Evolutionary conservation across 2,888 invertebrate species (phyloP), one percentile per base, ranked within the genome.

Genomic region (Tipula lateralis): DNA sequence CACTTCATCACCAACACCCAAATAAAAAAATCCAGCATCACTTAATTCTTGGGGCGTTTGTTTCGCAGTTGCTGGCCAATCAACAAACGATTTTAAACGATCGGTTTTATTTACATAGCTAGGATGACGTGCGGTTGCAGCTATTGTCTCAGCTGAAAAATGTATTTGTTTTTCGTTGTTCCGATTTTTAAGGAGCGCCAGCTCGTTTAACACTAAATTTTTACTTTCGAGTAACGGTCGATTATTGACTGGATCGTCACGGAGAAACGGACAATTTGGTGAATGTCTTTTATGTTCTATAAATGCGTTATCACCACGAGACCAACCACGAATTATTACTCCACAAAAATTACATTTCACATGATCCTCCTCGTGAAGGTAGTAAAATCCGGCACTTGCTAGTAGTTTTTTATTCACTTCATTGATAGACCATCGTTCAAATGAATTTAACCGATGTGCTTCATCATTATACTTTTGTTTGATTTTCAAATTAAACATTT

Each of bases 1-100:
- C 0, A 97, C 97, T 88, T 97, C 95, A 90, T 98, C 98, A 44
- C 95, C 95, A 86, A 93, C 92, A 87, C 97, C 97, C 7, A 96
- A 95, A 88, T 97, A 98, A 89, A 94, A 98, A 90, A 98, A 98
- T 44, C 98, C 98, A 66, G 98, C 97, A 86, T 95, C 95, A 9
- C 96, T 95, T 84, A 98, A 91, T 85, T 94, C 93, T 85, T 94
- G 93, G 0, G 97, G 96, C 86, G 93, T 94, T 88, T 97, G 96
- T 85, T 93, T 94, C 91, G 96, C 93, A 84, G 93, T 92, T 84
- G 93, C 92, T 0, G 97, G 97, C 97, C 98, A 98, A 86, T 93
- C 93, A 84, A 91, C 91, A 88, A 94, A 97, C 24, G 94, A 94
- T 85, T 92, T 92, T 66, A 95, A 88, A 39, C 97, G 92, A 9